Evolutionary conservation across 2,113 vertebrate genomes (phyloP).

Genomic region (Herpailurus yagouaroundi): DNA sequence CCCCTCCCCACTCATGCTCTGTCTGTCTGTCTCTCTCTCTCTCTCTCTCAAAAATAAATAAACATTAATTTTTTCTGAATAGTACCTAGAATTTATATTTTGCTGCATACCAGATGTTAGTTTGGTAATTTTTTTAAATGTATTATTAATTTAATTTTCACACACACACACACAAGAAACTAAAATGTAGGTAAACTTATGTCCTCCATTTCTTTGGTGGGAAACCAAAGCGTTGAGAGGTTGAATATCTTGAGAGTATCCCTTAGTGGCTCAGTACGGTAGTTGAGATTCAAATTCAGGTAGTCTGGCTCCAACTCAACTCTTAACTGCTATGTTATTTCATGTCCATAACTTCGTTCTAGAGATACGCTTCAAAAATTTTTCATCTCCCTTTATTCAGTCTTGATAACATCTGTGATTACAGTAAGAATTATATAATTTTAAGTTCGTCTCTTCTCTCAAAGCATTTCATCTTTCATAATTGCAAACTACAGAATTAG

Average conservation of each 20-base stretch:
- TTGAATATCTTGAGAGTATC: neutral
- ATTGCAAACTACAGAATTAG: neutral
- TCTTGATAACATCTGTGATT: neutral
- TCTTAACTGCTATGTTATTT: neutral
- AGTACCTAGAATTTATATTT: neutral
- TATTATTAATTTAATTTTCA: neutral
- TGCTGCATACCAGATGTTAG: neutral
- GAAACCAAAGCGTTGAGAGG: neutral
- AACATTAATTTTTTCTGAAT: neutral
- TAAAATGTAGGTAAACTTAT: neutral
- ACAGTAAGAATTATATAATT: neutral
- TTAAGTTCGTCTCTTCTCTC: neutral
- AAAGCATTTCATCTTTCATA: neutral
- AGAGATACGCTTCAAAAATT: neutral
- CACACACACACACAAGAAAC: neutral
- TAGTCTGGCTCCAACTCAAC: neutral
- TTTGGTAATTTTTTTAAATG: neutral
- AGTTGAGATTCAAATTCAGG: neutral
- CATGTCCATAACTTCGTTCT: neutral
- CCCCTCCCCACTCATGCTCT: too few species aligned
- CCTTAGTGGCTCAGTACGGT: neutral
- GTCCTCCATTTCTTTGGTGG: neutral
- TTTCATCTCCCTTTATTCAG: neutral
- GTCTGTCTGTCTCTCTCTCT: too few species aligned
- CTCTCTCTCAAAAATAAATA: too few species aligned